A percentile compares a stretch with the other conserved stretches of the same genome.
Evolutionary conservation across 2,888 invertebrate species (phyloP).

Genomic region (Melolontha melolontha): DNA sequence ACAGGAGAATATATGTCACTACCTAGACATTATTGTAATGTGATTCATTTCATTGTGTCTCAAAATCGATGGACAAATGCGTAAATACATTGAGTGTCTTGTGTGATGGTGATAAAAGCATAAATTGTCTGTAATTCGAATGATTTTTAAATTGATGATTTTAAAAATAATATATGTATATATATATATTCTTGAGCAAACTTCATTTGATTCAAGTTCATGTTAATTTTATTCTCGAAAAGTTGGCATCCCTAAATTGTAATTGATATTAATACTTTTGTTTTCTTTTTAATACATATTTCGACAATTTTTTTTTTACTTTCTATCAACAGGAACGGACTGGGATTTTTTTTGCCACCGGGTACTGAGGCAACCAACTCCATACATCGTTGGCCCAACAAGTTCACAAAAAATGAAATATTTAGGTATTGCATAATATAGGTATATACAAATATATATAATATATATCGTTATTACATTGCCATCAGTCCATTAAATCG

Average conservation of each 20-base stretch:
- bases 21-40: neutral
- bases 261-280: neutral
- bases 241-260: neutral
- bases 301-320: constrained; percentile 28
- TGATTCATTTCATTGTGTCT: constrained; percentile 28
- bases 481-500: constrained; percentile 26
- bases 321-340: constrained; percentile 34
- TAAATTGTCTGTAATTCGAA: too few species aligned
- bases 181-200: too few species aligned
- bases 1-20: too few species aligned
- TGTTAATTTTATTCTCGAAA: too few species aligned
- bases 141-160: too few species aligned
- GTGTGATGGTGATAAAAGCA: too few species aligned
- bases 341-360: constrained; percentile 37
- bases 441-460: constrained; percentile 29
- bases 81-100: neutral
- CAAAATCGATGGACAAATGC: constrained; percentile 29
- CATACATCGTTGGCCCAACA: constrained; percentile 33
- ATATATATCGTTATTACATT: constrained; percentile 21
- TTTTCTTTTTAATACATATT: constrained; percentile 21
- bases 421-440: constrained; percentile 38
- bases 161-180: too few species aligned
- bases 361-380: constrained; percentile 35
- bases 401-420: constrained; percentile 35
- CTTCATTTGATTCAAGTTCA: too few species aligned